These are phyloP conservation scores for Myripristis murdjan DNA, from an alignment of 2,797 vertebrate genomes.

Conservation along the genomic window DNA sequence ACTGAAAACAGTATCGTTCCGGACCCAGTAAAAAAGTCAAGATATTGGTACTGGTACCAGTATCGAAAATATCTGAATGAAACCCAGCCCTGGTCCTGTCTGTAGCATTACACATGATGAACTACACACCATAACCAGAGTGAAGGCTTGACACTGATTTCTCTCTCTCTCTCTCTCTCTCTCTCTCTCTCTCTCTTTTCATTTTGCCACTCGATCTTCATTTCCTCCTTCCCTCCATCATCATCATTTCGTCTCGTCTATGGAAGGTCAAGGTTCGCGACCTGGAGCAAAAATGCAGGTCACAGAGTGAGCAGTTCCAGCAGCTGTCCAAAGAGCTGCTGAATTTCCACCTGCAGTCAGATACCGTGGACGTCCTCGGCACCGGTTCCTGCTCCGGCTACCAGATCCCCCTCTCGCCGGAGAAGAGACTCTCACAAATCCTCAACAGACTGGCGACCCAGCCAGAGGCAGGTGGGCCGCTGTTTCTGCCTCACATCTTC, in stretches of 20 bases:
- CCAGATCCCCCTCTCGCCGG: conserved; percentile 55
- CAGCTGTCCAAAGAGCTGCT: conserved; percentile 92
- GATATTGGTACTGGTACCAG: no score
- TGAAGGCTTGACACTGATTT: not conserved
- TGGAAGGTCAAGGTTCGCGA: conserved; percentile 92
- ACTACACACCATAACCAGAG: not conserved
- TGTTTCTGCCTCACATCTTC: not conserved
- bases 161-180: conserved; percentile 6
- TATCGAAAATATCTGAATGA: no score
- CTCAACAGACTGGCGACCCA: conserved; percentile 85
- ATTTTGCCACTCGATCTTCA: not conserved
- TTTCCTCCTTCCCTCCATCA: not conserved
- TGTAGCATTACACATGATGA: conserved; percentile 30
- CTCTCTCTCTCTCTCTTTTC: not conserved
- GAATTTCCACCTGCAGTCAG: conserved; percentile 86
- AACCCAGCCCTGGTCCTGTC: no score
- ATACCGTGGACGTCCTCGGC: conserved; percentile 83
- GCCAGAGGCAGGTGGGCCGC: conserved; percentile 86
- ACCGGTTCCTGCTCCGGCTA: conserved; percentile 55
- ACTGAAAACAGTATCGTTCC: no score
- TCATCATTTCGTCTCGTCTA: not conserved
- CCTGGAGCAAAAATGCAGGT: conserved; percentile 93
- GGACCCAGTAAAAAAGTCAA: no score
- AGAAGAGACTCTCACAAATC: conserved; percentile 81
- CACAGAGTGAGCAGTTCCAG: conserved; percentile 92